Conservation (phyloP, 2,797 vertebrate genomes). For the Scyliorhinus canicula region DNA sequence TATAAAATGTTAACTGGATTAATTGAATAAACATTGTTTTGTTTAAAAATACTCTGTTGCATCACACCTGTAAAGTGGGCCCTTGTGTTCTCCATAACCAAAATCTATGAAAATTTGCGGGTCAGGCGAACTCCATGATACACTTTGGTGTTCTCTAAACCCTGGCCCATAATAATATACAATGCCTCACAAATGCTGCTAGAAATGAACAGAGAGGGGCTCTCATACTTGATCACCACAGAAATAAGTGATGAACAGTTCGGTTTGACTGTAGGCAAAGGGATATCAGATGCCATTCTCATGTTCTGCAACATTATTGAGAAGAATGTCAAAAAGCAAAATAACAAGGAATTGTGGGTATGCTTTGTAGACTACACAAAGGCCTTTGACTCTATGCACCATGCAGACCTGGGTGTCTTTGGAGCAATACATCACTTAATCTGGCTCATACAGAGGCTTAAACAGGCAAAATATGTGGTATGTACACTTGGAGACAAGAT, state of each 20-base stretch:
- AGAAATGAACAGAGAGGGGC: not conserved
- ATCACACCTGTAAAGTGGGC: too few species aligned
- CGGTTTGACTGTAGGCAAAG: not conserved
- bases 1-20: too few species aligned
- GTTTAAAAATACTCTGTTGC: too few species aligned
- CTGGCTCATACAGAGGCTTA: not conserved
- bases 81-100: too few species aligned
- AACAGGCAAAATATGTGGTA: not conserved
- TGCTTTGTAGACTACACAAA: not conserved
- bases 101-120: too few species aligned
- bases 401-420: not conserved
- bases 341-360: not conserved
- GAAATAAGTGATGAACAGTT: not conserved
- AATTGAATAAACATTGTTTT: too few species aligned
- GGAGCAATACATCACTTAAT: not conserved
- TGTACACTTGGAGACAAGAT: not conserved
- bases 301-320: too few species aligned
- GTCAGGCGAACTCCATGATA: too few species aligned
- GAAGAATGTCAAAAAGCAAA: not conserved
- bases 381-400: not conserved
- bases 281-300: not conserved
- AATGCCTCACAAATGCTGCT: not conserved
- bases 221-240: too few species aligned
- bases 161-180: too few species aligned
- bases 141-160: too few species aligned